Evolutionary conservation across 2,888 invertebrate species (phyloP).

Genomic region (Stegana nigrithorax): DNA sequence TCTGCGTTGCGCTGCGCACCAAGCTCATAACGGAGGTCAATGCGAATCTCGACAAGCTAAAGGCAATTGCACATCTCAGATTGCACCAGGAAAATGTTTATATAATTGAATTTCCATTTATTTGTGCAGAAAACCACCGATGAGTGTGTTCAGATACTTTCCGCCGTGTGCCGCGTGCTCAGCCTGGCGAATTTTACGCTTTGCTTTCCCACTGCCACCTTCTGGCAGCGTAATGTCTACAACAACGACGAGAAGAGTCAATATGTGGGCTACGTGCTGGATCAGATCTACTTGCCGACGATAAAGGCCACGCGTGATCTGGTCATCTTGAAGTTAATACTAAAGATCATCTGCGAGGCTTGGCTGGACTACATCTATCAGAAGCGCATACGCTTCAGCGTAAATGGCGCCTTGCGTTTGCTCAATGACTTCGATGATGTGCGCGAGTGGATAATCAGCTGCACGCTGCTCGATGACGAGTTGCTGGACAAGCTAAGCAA

Average conservation of each 20-base stretch:
- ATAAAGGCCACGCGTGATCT: conserved; percentile 80
- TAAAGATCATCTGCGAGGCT: conserved; percentile 86
- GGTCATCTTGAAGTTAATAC: conserved; percentile 79
- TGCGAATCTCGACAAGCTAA: conserved; percentile 79
- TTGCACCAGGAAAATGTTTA: neutral
- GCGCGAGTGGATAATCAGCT: conserved; percentile 79
- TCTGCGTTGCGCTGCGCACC: conserved; percentile 83
- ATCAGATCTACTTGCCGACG: conserved; percentile 82
- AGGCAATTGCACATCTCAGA: conserved; percentile 70
- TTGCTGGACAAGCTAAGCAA: conserved; percentile 69
- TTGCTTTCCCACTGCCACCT: conserved; percentile 79
- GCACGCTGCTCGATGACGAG: conserved; percentile 71
- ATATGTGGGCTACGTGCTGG: conserved; percentile 81
- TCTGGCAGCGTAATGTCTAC: conserved; percentile 72
- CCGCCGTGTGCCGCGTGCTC: conserved; percentile 80
- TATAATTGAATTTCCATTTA: neutral
- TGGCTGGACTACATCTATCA: conserved; percentile 89
- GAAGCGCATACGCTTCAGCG: conserved; percentile 84
- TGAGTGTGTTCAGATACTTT: conserved; percentile 79
- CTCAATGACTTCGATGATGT: conserved; percentile 86
- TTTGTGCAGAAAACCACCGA: conserved; percentile 75
- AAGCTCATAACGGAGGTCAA: conserved; percentile 84
- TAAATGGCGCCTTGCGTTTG: conserved; percentile 82
- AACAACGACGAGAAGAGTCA: conserved; percentile 69
- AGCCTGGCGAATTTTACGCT: conserved; percentile 85